Percentiles rank a stretch among this genome's conserved stretches.
phyloP scores from a whole-genome alignment of 1,140 invertebrate genomes.

The Drosophila erecta region DNA sequence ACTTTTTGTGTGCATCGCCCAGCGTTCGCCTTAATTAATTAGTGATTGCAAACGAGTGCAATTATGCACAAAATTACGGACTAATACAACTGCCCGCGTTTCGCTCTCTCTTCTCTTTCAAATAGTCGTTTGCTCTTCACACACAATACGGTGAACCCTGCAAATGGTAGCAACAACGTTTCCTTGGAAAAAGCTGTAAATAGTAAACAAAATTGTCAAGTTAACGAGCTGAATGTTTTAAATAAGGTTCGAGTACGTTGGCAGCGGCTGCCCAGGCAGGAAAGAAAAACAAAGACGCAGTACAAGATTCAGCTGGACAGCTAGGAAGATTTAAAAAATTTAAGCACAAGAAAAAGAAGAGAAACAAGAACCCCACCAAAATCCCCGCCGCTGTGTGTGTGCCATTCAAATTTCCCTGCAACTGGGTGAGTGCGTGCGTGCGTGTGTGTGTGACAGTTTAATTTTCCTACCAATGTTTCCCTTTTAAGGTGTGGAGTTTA shows the following conservation, averaged over 20 bases:
- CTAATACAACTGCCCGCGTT: not conserved
- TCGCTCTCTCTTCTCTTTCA: constrained; percentile 7
- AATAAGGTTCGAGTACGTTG: constrained; percentile 30
- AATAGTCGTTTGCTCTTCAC: constrained; percentile 13
- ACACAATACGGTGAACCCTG: constrained; percentile 26
- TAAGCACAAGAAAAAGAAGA: constrained; percentile 7
- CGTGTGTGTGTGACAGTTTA: constrained; percentile 22
- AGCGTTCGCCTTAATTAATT: constrained; percentile 61
- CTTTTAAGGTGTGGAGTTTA: constrained; percentile 8
- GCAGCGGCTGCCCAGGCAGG: constrained; percentile 25
- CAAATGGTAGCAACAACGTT: constrained; percentile 76
- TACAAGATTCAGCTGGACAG: not conserved
- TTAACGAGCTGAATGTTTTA: constrained; percentile 40
- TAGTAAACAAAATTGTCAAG: constrained; percentile 81
- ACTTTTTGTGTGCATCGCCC: constrained; percentile 67
- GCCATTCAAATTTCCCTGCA: constrained; percentile 53
- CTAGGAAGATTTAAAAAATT: not conserved
- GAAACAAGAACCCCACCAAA: constrained; percentile 9
- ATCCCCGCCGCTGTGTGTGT: constrained; percentile 35
- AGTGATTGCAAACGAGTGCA: constrained; percentile 55
- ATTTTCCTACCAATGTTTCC: constrained; percentile 19
- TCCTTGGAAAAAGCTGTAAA: constrained; percentile 82
- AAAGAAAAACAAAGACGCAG: not conserved
- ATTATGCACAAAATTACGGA: constrained; percentile 28
- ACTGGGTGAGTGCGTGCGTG: constrained; percentile 25